Conservation (phyloP, 2,888 invertebrate species). For the Drosophila parthenogenetica region DNA sequence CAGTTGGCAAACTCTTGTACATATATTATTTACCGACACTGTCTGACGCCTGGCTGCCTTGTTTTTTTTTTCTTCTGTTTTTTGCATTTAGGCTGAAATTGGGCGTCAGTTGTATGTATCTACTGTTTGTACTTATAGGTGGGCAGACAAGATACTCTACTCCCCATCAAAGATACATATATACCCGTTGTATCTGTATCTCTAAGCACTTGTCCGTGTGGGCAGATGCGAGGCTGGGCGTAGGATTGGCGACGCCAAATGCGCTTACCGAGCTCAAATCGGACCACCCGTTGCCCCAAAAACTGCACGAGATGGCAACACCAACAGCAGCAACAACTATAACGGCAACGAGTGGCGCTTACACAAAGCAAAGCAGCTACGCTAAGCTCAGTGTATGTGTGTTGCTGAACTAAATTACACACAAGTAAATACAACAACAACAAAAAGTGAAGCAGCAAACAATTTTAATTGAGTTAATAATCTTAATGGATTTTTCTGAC, state of each 20-base stretch:
- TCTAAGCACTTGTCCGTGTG: conserved; percentile 68
- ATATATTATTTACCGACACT: conserved; percentile 58
- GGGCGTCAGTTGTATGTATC: conserved; percentile 59
- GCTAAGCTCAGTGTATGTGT: conserved; percentile 10
- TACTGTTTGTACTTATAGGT: conserved; percentile 50
- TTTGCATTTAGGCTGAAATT: conserved; percentile 66
- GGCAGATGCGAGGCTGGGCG: conserved; percentile 64
- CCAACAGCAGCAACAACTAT: conserved; percentile 16
- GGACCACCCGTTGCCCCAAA: conserved; percentile 69
- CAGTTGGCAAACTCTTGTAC: conserved; percentile 46
- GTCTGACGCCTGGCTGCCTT: conserved; percentile 53
- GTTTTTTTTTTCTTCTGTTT: conserved; percentile 40
- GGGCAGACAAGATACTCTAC: conserved; percentile 56
- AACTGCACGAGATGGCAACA: conserved; percentile 55
- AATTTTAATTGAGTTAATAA: conserved; percentile 75
- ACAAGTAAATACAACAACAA: conserved; percentile 27
- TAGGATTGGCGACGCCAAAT: conserved; percentile 66
- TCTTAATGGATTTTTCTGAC: conserved; percentile 72
- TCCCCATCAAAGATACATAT: conserved; percentile 21
- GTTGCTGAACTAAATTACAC: conserved; percentile 61
- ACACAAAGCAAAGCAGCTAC: conserved; percentile 19
- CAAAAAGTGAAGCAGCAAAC: conserved; percentile 60
- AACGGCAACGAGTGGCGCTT: conserved; percentile 61
- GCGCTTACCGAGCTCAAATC: conserved; percentile 62
- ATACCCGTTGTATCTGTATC: conserved; percentile 37